Conservation (phyloP, 2,888 invertebrate genomes). For the Salpingus planirostris region DNA sequence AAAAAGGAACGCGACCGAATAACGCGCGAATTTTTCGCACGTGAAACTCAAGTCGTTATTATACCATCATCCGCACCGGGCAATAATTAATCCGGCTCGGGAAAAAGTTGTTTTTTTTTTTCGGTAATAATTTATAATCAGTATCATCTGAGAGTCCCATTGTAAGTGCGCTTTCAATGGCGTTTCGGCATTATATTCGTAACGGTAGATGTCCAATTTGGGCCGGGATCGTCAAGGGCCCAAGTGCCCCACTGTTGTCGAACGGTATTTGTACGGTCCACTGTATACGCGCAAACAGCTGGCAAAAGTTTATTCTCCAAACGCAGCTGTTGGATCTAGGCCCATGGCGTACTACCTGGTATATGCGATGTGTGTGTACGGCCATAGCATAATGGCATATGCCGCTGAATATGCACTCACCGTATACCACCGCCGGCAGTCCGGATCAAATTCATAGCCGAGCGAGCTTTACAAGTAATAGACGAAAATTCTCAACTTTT, state of each 20-base stretch:
- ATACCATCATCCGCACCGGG: too few relatives aligned
- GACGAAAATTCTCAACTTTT: too few relatives aligned
- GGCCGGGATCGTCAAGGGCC: conserved; percentile 14
- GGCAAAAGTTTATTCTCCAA: conserved; percentile 44
- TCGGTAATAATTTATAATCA: conserved; percentile 34
- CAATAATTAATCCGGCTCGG: too few relatives aligned
- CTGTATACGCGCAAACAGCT: conserved; percentile 40
- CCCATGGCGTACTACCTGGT: conserved; percentile 34
- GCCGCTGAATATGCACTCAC: too few relatives aligned
- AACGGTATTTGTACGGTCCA: conserved; percentile 23
- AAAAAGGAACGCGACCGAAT: too few relatives aligned
- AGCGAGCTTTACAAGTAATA: too few relatives aligned
- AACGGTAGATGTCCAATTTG: conserved; percentile 23
- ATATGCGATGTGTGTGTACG: too few relatives aligned
- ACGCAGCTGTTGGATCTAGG: conserved; percentile 39
- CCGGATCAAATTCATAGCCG: too few relatives aligned
- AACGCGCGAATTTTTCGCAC: too few relatives aligned
- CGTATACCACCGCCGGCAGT: too few relatives aligned
- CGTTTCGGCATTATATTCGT: conserved; percentile 39
- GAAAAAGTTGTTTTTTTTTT: too few relatives aligned
- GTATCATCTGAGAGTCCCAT: conserved; percentile 32
- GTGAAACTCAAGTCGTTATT: too few relatives aligned
- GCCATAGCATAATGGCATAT: conserved; percentile 33
- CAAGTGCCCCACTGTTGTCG: conserved; percentile 13
- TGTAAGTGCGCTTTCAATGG: conserved; percentile 31